phyloP scores from a whole-genome alignment of 2,113 vertebrate species.

The Sebastes fasciatus region DNA sequence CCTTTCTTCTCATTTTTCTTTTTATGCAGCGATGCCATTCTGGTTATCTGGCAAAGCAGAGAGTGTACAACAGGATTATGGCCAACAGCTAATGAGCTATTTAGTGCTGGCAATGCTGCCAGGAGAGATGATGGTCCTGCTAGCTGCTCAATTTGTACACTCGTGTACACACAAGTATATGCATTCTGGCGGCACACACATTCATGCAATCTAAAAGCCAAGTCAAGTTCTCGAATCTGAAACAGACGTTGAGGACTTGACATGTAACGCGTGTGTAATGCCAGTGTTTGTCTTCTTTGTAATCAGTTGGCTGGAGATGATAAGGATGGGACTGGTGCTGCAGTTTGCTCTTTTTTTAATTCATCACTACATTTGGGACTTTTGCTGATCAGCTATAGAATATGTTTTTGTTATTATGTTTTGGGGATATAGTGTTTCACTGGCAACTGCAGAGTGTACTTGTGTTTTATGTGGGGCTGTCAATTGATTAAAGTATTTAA shows the following conservation, averaged over 20 bases:
- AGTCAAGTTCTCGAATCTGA: neutral
- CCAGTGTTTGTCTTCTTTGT: neutral
- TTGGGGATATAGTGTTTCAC: neutral
- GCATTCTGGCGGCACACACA: slow-evolving; percentile 4
- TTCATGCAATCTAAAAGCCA: neutral
- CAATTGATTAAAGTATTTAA: too few relatives aligned
- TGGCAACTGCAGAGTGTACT: neutral
- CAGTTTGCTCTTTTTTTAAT: neutral
- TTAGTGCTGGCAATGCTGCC: slow-evolving; percentile 58
- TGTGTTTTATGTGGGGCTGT: too few relatives aligned
- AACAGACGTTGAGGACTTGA: neutral
- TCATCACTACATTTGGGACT: too few relatives aligned
- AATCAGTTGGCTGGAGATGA: neutral
- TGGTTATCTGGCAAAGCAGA: slow-evolving; percentile 65
- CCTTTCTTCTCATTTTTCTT: slow-evolving; percentile 1
- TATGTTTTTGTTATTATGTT: neutral
- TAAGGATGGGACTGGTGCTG: neutral
- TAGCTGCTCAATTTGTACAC: slow-evolving; percentile 27
- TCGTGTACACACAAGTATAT: slow-evolving; percentile 18
- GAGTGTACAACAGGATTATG: slow-evolving; percentile 63
- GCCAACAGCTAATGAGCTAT: slow-evolving; percentile 76
- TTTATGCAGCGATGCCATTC: slow-evolving; percentile 49
- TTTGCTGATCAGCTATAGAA: neutral
- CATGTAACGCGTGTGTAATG: neutral
- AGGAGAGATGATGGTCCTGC: slow-evolving; percentile 51